Evolutionary conservation across 1,140 invertebrate species (phyloP).

Genomic region (Procambarus clarkii): DNA sequence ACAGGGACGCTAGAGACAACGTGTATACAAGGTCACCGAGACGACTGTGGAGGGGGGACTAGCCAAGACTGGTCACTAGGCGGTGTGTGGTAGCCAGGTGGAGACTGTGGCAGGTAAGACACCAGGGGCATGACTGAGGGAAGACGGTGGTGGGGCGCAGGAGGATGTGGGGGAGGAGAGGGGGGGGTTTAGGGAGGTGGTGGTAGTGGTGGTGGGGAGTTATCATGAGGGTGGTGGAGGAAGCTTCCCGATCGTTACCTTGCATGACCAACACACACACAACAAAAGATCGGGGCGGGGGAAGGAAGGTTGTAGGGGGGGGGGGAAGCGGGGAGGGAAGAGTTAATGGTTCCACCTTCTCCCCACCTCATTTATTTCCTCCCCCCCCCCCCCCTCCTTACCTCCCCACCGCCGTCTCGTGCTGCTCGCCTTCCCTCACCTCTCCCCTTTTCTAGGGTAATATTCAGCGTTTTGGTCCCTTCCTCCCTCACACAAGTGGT

Average conservation of each 20-base stretch:
- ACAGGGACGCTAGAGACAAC: too few relatives aligned
- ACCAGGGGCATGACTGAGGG: neutral
- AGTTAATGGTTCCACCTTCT: too few relatives aligned
- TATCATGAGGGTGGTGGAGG: neutral
- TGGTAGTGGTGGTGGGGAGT: neutral
- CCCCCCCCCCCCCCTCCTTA: neutral
- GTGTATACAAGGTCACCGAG: too few relatives aligned
- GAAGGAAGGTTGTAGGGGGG: too few relatives aligned
- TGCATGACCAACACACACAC: conserved; percentile 18
- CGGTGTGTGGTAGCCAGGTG: neutral
- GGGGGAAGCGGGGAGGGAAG: too few relatives aligned
- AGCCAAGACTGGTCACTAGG: too few relatives aligned
- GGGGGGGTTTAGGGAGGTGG: neutral
- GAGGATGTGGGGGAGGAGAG: neutral
- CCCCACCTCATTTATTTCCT: neutral
- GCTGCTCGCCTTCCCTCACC: neutral
- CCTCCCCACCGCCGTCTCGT: neutral
- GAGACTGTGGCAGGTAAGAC: neutral
- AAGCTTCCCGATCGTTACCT: neutral
- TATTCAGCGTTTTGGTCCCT: too few relatives aligned
- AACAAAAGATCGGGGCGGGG: neutral
- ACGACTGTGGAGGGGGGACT: too few relatives aligned
- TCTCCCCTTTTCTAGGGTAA: neutral
- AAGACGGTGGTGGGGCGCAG: neutral
- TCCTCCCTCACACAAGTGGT: too few relatives aligned